phyloP scores from a whole-genome alignment of 2,113 vertebrate genomes.

The Synodontis membranacea region DNA sequence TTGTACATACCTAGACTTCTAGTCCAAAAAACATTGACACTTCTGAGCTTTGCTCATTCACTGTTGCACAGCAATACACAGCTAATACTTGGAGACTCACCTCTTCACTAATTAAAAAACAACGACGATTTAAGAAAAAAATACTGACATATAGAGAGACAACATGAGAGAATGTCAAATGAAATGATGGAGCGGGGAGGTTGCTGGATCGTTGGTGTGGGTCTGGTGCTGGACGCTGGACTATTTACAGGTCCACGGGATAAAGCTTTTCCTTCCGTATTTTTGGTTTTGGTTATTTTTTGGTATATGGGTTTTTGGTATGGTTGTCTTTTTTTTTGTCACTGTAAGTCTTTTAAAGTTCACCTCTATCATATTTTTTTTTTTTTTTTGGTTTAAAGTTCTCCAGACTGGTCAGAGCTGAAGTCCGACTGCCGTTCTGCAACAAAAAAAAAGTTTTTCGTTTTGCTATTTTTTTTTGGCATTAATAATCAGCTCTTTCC shows the following conservation, averaged over 20 bases:
- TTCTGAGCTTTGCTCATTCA: conserved; percentile 11
- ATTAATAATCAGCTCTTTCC: conserved; percentile 40
- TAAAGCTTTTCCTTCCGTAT: conserved; percentile 84
- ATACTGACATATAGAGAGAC: conserved; percentile 31
- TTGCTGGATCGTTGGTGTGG: conserved; percentile 41
- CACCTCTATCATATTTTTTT: conserved; percentile 44
- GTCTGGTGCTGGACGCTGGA: conserved; percentile 76
- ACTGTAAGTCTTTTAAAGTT: conserved; percentile 68
- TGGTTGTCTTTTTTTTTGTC: conserved; percentile 74
- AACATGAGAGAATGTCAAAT: conserved; percentile 59
- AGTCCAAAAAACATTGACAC: neutral
- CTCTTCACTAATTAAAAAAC: conserved; percentile 8
- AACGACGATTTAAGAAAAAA: neutral
- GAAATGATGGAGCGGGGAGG: conserved; percentile 28
- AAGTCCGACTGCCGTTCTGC: conserved; percentile 61
- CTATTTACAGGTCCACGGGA: conserved; percentile 81
- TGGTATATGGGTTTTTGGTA: conserved; percentile 82
- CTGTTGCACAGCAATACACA: conserved; percentile 27
- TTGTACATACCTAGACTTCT: conserved; percentile 19
- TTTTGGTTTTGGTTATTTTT: conserved; percentile 73
- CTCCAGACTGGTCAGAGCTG: conserved; percentile 68
- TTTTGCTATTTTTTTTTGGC: conserved; percentile 77
- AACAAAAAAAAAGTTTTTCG: conserved; percentile 55
- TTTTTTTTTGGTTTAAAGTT: conserved; percentile 77
- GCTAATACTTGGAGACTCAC: conserved; percentile 16